Base-by-base conservation (phyloP, 2,888 invertebrate genomes). In the Itoplectis maculator region DNA sequence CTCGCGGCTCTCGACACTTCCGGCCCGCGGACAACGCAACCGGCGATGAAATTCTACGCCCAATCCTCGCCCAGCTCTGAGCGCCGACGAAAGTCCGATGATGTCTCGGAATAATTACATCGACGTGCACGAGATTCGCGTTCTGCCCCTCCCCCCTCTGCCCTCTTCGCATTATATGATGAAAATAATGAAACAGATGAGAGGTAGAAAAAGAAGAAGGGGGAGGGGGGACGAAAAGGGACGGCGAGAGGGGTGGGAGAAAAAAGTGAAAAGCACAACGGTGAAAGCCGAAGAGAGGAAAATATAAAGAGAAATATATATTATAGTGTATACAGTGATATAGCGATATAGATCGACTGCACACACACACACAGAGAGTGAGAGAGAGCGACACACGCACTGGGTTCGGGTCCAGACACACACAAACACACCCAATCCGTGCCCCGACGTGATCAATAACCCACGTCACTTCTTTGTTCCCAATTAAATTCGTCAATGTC, bases 31-130 rank as follows among this genome's bases (percentile, higher is more conserved):
- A 75, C 65, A 75, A 73, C n/a, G n/a, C n/a, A 75, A 45, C 37
- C n/a, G 15, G n/a, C 84, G 83, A 86, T 86, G 84, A 88, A 86
- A 88, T 83, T 86, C 86, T 61, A 84, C 84, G 56, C 81, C 79
- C 56, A 79, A n/a, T 73, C 23, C 82, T 77, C 61, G n/a, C n/a
- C 40, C 42, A 42, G 18, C 49, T n/a, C 45, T 15, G 40, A 40
- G 29, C 42, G 47, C 2, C 37, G n/a, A 82, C 45, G 18, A 75
- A 63, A 68, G 20, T 59, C 56, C 74, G 80, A 83, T 82, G 80
- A 83, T 82, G 49, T 84, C 82, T 74, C 81, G 68, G 68, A 65
- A 82, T 85, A 85, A 86, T 86, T 85, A 85, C 82, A 81, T 81
- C 80, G 79, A 83, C 78, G 81, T 49, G 63, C 78, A 63, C 76